Base-by-base conservation (phyloP, 2,113 vertebrate genomes). In the Holacanthus passer region DNA sequence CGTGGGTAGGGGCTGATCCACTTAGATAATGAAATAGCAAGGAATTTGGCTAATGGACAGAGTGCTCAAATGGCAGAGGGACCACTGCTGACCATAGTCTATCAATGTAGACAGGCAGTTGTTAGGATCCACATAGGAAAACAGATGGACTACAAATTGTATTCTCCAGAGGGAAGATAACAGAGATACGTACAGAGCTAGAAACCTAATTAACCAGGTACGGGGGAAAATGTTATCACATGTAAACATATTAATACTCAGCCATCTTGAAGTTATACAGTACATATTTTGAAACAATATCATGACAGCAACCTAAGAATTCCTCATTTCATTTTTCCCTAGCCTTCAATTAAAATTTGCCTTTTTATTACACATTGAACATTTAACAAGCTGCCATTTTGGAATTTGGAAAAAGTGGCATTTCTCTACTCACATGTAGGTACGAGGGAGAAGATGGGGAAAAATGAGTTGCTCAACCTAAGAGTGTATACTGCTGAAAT, bases 11-110 rank as follows among this genome's bases (percentile, higher is more conserved):
- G 58, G 62, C 24, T 50, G 65, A 82, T 24, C 67, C 77, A 84
- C 86, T 91, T 87, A 81, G 73, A 88, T 92, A 92, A 93, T 91
- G 82, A 93, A 94, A 82, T 81, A 88, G 81, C 55, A 45, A 43
- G 41, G 63, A 83, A 80, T 88, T 79, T 88, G 43, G 60, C 88
- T 91, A 92, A 93, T 93, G 91, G 89, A 88, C 45, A 70, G 68
- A 70, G 78, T 27, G 60, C 77, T 79, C 9, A 13, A 82, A 73
- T 59, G 76, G 77, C 31, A 27, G 71, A 62, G 27, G 65, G 83
- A 71, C 67, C 65, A 52, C 29, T 79, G 81, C 73, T 55, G 79
- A 88, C 70, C 74, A 68, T 56, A 71, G 62, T 27, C 24, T 58
- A 69, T 68, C 78, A 62, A 31, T 39, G 55, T 31, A 79, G 60